A percentile compares a stretch with the other conserved stretches of the same genome.
phyloP scores from a whole-genome alignment of 2,797 vertebrate genomes.

The Sphenopsis melanotis region DNA sequence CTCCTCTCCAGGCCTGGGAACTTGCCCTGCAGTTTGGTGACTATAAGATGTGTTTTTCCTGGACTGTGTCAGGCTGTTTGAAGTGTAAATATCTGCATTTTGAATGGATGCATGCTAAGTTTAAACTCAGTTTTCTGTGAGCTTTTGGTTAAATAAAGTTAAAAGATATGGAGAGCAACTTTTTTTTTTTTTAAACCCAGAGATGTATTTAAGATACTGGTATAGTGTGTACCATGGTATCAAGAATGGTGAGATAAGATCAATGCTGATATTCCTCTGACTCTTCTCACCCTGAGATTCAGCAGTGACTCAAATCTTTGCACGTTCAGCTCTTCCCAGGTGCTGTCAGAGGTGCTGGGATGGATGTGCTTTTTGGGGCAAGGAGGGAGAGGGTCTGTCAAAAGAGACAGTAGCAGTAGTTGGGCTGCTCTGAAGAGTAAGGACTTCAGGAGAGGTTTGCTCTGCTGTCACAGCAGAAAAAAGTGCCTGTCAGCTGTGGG shows the following conservation, averaged over 20 bases:
- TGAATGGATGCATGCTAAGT: background rate
- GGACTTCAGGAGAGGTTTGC: background rate
- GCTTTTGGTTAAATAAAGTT: background rate
- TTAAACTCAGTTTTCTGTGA: background rate
- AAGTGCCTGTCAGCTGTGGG: background rate
- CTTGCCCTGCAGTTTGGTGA: background rate
- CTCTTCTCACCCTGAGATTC: background rate
- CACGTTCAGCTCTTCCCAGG: background rate
- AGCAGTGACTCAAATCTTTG: background rate
- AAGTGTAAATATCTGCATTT: background rate
- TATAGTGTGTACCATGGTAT: background rate
- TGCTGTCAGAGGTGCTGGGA: rapidly evolving
- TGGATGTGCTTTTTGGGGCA: background rate
- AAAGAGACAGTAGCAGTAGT: background rate
- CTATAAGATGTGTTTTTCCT: background rate
- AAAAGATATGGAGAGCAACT: background rate
- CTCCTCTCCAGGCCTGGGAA: background rate
- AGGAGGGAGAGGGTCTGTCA: background rate
- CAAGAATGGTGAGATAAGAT: background rate
- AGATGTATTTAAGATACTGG: background rate
- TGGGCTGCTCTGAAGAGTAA: background rate
- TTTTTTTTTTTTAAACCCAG: background rate
- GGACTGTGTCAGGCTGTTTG: background rate
- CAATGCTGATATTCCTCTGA: background rate
- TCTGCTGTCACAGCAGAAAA: background rate